Evolutionary conservation across 1,140 invertebrate species (phyloP).

Genomic region (Polyergus mexicanus): DNA sequence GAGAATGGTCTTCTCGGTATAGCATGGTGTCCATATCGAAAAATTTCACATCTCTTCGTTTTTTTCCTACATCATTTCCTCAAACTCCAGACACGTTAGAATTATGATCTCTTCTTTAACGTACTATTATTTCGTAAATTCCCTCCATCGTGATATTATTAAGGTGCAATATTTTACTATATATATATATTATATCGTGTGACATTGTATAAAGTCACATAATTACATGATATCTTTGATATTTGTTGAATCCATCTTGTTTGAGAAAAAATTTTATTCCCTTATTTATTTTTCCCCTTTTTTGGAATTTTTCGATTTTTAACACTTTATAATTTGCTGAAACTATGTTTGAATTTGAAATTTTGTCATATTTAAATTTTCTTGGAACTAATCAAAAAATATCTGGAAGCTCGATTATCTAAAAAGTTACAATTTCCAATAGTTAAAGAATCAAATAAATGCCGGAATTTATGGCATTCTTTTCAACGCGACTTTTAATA

Average conservation of each 20-base stretch:
- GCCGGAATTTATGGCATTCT: not conserved
- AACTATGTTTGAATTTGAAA: slow-evolving; percentile 26
- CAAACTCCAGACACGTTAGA: slow-evolving; percentile 11
- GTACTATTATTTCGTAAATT: not conserved
- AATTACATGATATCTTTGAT: not conserved
- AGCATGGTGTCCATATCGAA: slow-evolving; percentile 7
- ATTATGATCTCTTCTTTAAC: slow-evolving; percentile 38
- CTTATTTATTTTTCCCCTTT: not conserved
- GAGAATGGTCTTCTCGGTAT: slow-evolving; percentile 37
- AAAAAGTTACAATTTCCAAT: not conserved
- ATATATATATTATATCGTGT: not conserved
- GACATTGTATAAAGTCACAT: not conserved
- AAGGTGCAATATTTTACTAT: not conserved
- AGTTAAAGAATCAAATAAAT: slow-evolving; percentile 2
- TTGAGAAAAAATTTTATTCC: not conserved
- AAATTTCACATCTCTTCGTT: slow-evolving; percentile 40
- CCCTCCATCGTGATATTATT: not conserved
- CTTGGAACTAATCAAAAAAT: slow-evolving; percentile 2
- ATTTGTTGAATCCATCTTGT: too few species aligned
- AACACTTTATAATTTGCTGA: slow-evolving; percentile 8
- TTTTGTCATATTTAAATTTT: not conserved
- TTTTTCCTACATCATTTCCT: not conserved
- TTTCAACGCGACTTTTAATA: not conserved
- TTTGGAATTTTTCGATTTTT: not conserved
- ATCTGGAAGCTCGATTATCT: not conserved